Evolutionary conservation across 2,888 invertebrate genomes (phyloP), one percentile per base, ranked within the genome.

Genomic region (Drosophila paranaensis): DNA sequence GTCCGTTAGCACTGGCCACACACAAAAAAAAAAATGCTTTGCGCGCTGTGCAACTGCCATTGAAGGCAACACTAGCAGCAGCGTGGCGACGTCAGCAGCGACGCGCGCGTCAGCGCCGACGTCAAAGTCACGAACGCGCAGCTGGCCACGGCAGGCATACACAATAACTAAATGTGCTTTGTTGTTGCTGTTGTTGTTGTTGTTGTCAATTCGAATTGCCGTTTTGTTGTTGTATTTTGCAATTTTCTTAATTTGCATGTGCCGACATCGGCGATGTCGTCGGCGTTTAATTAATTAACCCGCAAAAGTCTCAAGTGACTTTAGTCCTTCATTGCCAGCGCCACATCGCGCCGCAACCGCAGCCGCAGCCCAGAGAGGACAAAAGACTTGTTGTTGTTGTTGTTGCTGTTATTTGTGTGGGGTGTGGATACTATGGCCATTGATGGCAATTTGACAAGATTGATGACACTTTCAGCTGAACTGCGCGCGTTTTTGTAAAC

Each of bases 221-320:
- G 61, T 62, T 60, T 62, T 60, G 43, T 40, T 72, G 39, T 58
- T 73, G 50, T 60, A 76, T 78, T 85, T 86, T 82, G 86, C 88
- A 85, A 86, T 89, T 89, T 86, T 89, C 89, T 88, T 89, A 86
- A 86, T 86, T 86, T 89, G 89, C 89, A 89, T 86, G 71, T 83
- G 84, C 79, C 83, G 71, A 73, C 72, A 71, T 66, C 61, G 68
- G n/a, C 68, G 51, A 50, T 58, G 61, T 63, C 65, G 74, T 48
- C 71, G 76, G 63, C 62, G 85, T 77, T 85, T 87, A 85, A 85
- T 85, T 85, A 85, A 85, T 85, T 89, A 85, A 77, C 69, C 74
- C 55, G 82, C 80, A 71, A 67, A 64, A 70, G 80, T 88, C 89
- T 80, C 89, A 70, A 78, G 88, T 76, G 89, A 68, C 82, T 88